Conservation (phyloP, 2,797 vertebrate species). For the Catharus ustulatus region DNA sequence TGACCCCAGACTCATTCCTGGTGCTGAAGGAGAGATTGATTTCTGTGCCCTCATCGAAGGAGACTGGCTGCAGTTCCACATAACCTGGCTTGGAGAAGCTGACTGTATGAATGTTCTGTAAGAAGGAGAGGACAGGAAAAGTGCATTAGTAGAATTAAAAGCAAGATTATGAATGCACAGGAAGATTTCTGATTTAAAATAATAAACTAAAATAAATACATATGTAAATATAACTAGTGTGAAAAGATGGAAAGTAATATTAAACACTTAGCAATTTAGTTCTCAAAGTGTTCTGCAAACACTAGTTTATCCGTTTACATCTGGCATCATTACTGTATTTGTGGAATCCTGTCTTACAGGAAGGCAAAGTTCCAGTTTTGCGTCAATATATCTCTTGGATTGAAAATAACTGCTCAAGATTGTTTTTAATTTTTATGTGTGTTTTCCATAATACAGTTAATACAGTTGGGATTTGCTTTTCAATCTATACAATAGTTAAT, state of each 20-base stretch:
- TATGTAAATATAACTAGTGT: not conserved
- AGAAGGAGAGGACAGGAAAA: not conserved
- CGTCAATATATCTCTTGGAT: not conserved
- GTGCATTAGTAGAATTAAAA: not conserved
- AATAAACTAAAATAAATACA: not conserved
- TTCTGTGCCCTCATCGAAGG: conserved; percentile 84
- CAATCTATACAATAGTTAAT: not conserved
- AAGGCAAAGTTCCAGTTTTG: not conserved
- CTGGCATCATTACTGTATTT: not conserved
- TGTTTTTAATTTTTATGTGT: not conserved
- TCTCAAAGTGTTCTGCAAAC: conserved; percentile 11
- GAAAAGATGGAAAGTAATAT: not conserved
- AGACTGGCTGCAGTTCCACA: conserved; percentile 85
- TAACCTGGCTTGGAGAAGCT: conserved; percentile 92
- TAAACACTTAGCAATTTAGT: not conserved
- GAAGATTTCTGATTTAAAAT: not conserved
- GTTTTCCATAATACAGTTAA: not conserved
- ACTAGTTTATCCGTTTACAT: not conserved
- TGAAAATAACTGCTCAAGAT: not conserved
- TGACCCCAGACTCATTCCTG: conserved; percentile 88
- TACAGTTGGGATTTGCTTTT: not conserved
- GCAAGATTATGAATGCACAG: not conserved
- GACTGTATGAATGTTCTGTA: conserved; percentile 90
- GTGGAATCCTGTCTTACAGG: not conserved
- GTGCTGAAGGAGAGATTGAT: conserved; percentile 98